These are phyloP conservation scores for Papilio machaon DNA, from an alignment of 1,140 invertebrate genomes.

Conservation along the genomic window DNA sequence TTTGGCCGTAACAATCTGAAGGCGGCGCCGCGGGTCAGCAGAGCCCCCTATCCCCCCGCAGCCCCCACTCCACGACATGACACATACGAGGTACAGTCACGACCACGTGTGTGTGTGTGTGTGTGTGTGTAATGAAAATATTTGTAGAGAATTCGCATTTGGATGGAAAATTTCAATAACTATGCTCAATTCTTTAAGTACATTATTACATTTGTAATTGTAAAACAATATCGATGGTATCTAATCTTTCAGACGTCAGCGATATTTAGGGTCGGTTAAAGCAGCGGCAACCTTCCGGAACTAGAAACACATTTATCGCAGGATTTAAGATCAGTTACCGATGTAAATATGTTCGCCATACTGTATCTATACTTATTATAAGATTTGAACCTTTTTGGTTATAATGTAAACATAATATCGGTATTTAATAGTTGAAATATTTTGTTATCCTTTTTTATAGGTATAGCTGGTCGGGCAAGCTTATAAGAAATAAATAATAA, in stretches of 20 bases:
- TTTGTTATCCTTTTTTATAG: not conserved
- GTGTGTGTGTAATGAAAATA: constrained; percentile 30
- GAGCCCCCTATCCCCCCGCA: constrained; percentile 48
- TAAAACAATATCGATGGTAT: not conserved
- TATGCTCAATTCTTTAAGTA: constrained; percentile 19
- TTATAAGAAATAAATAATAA: no score
- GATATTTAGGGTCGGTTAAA: not conserved
- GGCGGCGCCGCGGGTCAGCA: constrained; percentile 76
- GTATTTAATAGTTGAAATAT: not conserved
- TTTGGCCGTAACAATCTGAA: constrained; percentile 77
- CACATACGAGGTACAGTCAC: constrained; percentile 17
- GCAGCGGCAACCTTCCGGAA: not conserved
- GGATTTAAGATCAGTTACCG: constrained; percentile 3
- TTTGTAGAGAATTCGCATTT: constrained; percentile 10
- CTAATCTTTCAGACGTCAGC: not conserved
- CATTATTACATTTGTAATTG: constrained; percentile 8
- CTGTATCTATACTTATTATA: not conserved
- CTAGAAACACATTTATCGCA: constrained; percentile 3
- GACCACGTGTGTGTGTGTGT: not conserved
- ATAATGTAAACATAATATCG: not conserved
- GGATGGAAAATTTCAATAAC: constrained; percentile 36
- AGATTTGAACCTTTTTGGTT: not conserved
- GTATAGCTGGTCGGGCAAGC: no score
- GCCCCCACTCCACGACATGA: constrained; percentile 25
- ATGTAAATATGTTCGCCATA: constrained; percentile 32